A percentile compares a stretch with the other conserved stretches of the same genome.
Evolutionary conservation across 2,113 vertebrate genomes (phyloP).

Genomic region (Cyanoramphus novaezelandiae): DNA sequence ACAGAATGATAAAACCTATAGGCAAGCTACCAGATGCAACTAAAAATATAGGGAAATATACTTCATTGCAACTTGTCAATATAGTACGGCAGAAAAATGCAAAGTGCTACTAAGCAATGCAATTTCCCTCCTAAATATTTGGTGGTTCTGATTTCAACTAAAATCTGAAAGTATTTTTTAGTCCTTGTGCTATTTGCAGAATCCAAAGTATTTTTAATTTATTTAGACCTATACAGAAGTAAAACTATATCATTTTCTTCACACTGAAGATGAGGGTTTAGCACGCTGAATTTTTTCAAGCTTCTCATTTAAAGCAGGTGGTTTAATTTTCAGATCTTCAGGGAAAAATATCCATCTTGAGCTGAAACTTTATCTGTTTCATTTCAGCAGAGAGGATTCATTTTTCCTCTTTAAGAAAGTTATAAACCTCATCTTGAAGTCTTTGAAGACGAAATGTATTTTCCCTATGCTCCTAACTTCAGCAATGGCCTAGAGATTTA

Average conservation of each 20-base stretch:
- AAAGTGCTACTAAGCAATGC: neutral
- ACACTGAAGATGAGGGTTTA: neutral
- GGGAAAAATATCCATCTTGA: conserved; percentile 30
- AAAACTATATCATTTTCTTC: neutral
- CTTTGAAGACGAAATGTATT: conserved; percentile 54
- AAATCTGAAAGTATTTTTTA: neutral
- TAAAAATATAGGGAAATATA: neutral
- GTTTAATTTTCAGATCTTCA: conserved; percentile 44
- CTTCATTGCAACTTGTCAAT: neutral
- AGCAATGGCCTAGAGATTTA: conserved; percentile 58
- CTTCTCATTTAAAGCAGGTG: neutral
- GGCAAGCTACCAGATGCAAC: neutral
- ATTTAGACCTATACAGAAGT: neutral
- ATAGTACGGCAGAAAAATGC: accelerated
- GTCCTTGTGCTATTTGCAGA: neutral
- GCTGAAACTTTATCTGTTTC: conserved; percentile 26
- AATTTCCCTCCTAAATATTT: neutral
- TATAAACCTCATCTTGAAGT: conserved; percentile 45
- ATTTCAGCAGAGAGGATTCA: conserved; percentile 39
- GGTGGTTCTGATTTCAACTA: neutral
- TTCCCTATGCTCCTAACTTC: conserved; percentile 38
- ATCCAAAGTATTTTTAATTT: neutral
- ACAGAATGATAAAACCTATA: neutral
- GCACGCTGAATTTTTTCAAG: neutral
- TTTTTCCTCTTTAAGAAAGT: conserved; percentile 39